Evolutionary conservation across 2,888 invertebrate genomes (phyloP).

Genomic region (Cerastis rubricosa): DNA sequence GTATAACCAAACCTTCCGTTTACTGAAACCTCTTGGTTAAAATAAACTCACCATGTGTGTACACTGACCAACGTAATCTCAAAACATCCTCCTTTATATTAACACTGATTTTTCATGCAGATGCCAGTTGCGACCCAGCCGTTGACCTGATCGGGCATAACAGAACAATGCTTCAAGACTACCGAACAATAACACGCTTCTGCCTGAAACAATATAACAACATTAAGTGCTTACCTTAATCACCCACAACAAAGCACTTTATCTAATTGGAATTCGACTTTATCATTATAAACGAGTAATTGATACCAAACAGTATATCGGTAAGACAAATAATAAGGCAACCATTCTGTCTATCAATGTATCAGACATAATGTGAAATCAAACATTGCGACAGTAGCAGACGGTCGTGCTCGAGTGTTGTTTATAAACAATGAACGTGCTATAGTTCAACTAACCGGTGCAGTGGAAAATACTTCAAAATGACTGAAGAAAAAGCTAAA

Average conservation of each 20-base stretch:
- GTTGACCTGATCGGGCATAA: constrained; percentile 46
- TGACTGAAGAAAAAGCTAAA: constrained; percentile 81
- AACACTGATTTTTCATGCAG: constrained; percentile 62
- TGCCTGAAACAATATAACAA: constrained; percentile 22
- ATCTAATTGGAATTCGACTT: constrained; percentile 73
- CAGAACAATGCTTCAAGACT: constrained; percentile 31
- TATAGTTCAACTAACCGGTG: constrained; percentile 61
- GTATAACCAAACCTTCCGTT: constrained; percentile 23
- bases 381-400: constrained; percentile 75
- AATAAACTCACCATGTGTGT: constrained; percentile 11
- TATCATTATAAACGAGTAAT: constrained; percentile 84
- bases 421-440: constrained; percentile 78
- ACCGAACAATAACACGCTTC: constrained; percentile 12
- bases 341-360: constrained; percentile 75
- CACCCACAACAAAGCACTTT: constrained; percentile 67
- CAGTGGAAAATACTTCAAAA: constrained; percentile 65
- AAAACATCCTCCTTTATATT: constrained; percentile 62
- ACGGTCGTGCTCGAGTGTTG: constrained; percentile 70
- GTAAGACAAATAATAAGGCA: constrained; percentile 82
- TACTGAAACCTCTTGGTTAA: constrained; percentile 20
- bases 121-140: constrained; percentile 60
- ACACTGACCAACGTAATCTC: constrained; percentile 32
- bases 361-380: constrained; percentile 79
- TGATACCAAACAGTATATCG: constrained; percentile 87
- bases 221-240: constrained; percentile 41